Percentiles rank a stretch among this genome's conserved stretches.
These are phyloP conservation scores for Enteromius argenteus DNA, from an alignment of 2,797 vertebrate genomes.

Conservation along the genomic window DNA sequence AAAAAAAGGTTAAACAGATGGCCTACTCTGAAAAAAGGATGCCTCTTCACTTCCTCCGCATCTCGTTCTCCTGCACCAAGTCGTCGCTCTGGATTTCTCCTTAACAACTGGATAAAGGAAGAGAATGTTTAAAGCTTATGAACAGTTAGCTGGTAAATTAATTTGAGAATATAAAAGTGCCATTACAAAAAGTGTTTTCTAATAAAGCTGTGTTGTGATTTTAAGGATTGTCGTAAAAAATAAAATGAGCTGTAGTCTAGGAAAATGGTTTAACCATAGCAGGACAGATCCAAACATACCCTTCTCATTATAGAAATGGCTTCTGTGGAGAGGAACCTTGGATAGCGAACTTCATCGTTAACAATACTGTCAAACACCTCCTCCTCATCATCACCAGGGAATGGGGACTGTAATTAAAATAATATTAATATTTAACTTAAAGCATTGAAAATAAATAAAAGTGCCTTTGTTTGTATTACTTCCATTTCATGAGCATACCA, in stretches of 20 bases:
- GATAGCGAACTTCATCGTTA: conserved; percentile 98
- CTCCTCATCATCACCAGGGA: conserved; percentile 98
- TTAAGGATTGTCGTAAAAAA: neutral
- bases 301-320: conserved; percentile 99
- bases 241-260: neutral
- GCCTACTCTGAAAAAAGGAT: conserved; percentile 96
- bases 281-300: conserved; percentile 77
- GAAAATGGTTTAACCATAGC: neutral
- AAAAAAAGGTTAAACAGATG: neutral
- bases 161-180: neutral
- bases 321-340: conserved; percentile 95
- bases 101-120: conserved; percentile 82
- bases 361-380: conserved; percentile 99
- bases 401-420: conserved; percentile 85
- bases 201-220: neutral
- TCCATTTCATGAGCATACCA: neutral
- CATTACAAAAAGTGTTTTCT: neutral
- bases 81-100: conserved; percentile 94
- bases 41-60: conserved; percentile 97
- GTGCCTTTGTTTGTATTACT: neutral
- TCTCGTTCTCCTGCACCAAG: conserved; percentile 95
- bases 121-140: neutral
- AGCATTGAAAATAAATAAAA: neutral
- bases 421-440: neutral
- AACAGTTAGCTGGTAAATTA: neutral